Evolutionary conservation across 2,113 vertebrate genomes (phyloP), one percentile per base, ranked within the genome.

Genomic region (Tichodroma muraria): DNA sequence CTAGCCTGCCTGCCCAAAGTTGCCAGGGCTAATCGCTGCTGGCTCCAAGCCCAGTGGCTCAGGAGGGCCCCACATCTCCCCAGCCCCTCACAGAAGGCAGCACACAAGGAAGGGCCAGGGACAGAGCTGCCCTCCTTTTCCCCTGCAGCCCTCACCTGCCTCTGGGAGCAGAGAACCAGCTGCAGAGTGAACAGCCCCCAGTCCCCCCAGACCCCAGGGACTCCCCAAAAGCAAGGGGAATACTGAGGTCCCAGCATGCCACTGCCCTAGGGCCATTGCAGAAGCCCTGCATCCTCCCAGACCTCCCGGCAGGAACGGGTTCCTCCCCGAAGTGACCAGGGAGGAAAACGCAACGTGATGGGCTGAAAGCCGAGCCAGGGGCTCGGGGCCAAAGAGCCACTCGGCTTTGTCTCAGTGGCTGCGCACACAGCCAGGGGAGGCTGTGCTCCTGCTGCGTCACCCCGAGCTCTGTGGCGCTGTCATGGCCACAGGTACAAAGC

Each of bases 51-150:
- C 42, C 6, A 0, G 21, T 22, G 22, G 30, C 53, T 76, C 57
- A 11, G 47, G 33, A 63, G n/a, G 13, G 25, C 60, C 60, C 63
- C 1, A 0, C 31, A 31, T 60, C 27, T 40, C 60, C 47, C 24
- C 60, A 73, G 30, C 13, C 16, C 21, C 44, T 45, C 10, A 3
- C 38, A 57, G 37, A 61, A 57, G n/a, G 47, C 35, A 78, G 24
- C 52, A 35, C 16, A 15, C 0, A 0, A 42, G 49, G 31, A 80
- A 68, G 38, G 12, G 5, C 30, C 35, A n/a, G n/a, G 17, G 21
- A 18, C 4, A 3, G 70, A 37, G 4, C 19, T 64, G 47, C 9
- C 4, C 17, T 84, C 40, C 35, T 40, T 78, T 64, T 72, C 54
- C 50, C 44, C 60, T 52, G 75, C 40, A 70, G 33, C 71, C 37